Percentiles rank a stretch among this genome's conserved stretches.
phyloP scores from a whole-genome alignment of 2,113 vertebrate species.

The Zapornia atra region DNA sequence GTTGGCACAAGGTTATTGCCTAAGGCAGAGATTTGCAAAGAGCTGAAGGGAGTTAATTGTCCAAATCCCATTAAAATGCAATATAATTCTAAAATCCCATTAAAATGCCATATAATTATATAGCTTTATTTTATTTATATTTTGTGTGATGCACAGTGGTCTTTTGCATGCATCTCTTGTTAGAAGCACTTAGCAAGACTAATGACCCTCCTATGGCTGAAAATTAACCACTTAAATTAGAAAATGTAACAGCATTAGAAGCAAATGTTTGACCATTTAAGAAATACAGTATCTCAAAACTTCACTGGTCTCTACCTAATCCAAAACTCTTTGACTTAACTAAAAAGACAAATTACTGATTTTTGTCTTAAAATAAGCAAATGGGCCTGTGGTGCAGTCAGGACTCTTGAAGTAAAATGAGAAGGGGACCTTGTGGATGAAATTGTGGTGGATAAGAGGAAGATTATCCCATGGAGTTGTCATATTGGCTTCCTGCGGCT shows the following conservation, averaged over 20 bases:
- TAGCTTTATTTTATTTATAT: conserved; percentile 21
- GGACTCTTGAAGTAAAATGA: neutral
- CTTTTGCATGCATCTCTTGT: neutral
- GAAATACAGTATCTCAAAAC: neutral
- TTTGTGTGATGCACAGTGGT: neutral
- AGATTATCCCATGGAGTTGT: neutral
- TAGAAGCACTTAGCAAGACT: neutral
- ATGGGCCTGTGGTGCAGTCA: neutral
- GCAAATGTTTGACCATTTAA: neutral
- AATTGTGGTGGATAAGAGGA: neutral
- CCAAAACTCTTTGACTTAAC: neutral
- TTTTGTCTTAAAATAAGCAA: conserved; percentile 13
- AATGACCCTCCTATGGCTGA: neutral
- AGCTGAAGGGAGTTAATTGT: conserved; percentile 35
- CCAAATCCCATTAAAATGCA: conserved; percentile 50
- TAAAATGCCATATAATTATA: conserved; percentile 32
- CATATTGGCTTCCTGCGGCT: neutral
- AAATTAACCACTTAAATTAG: neutral
- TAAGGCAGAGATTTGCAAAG: conserved; percentile 15
- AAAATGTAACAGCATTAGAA: neutral
- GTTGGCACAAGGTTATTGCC: conserved; percentile 7
- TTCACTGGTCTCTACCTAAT: neutral
- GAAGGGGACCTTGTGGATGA: neutral
- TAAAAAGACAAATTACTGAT: neutral
- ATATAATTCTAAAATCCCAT: conserved; percentile 43